Percentiles rank a stretch among this genome's conserved stretches.
Conservation (phyloP, 2,797 vertebrate genomes). For the Sciaenops ocellatus region DNA sequence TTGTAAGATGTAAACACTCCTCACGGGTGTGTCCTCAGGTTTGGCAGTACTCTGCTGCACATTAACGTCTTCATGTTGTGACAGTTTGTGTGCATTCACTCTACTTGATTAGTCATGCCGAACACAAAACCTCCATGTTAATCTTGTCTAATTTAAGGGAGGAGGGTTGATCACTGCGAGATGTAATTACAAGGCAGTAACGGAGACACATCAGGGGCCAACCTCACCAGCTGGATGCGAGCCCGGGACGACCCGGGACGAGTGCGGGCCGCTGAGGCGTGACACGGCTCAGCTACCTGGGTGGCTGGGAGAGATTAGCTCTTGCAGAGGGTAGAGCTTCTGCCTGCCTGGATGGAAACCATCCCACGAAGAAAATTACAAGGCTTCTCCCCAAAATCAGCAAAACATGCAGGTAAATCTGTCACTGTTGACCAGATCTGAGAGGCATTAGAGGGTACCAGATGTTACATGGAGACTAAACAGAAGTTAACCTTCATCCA, state of each 20-base stretch:
- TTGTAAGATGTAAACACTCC: no score
- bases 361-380: conserved; percentile 48
- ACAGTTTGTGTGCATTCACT: conserved; percentile 24
- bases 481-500: background rate
- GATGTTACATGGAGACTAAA: background rate
- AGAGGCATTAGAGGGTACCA: background rate
- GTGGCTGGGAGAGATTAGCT: conserved; percentile 41
- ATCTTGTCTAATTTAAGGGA: conserved; percentile 49
- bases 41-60: background rate
- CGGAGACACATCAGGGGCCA: background rate
- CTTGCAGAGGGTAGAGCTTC: conserved; percentile 22
- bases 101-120: conserved; percentile 41
- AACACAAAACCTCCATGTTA: conserved; percentile 43
- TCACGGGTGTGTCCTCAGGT: no score
- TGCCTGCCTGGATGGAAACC: conserved; percentile 35
- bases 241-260: background rate
- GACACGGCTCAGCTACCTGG: conserved; percentile 46
- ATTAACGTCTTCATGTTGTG: conserved; percentile 40
- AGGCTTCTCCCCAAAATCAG: conserved; percentile 7
- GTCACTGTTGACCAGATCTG: background rate
- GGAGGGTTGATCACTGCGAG: conserved; percentile 35
- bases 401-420: conserved; percentile 49
- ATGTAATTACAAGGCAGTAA: conserved; percentile 62
- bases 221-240: conserved; percentile 24
- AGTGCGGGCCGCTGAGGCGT: background rate